Base-by-base conservation (phyloP, 2,888 invertebrate genomes). In the Helleia helle region DNA sequence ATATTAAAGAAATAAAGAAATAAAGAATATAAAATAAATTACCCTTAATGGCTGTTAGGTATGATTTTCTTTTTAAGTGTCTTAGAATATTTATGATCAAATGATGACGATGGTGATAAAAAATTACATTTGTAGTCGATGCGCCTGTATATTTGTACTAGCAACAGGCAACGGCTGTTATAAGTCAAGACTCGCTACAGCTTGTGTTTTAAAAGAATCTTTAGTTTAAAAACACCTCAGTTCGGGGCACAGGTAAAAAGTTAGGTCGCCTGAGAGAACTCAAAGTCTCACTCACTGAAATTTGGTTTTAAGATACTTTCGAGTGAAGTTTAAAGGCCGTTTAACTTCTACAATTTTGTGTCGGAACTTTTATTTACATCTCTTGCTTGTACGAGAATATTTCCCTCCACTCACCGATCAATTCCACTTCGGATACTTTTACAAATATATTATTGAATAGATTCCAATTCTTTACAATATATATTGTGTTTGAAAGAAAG, bases 211-310 rank as follows among this genome's bases (percentile, higher is more conserved):
- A 8, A 14, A 9, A 5, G 9, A 29, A 1, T 2, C 3, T 9
- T 30, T 15, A 57, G 56, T 56, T 64, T 71, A 60, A 68, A 69
- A 71, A 62, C 59, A 54, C 59, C 65, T 68, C 59, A 65, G 60
- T 54, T 54, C 43, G 37, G n/a, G 37, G 27, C 48, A 51, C 42
- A 52, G 54, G 64, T 61, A 62, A 66, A 68, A 68, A 62, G 54
- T 59, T 52, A 48, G 38, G 50, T 49, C 50, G 52, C 53, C 25
- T 48, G 52, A 46, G 43, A 42, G 13, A 40, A 42, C 38, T 42
- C 46, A 39, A 43, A 44, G 42, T 46, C 44, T 47, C 40, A 41
- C 44, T 47, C 40, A 41, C 42, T 37, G 36, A 59, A 62, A 59
- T 63, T 65, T 53, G 51, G 54, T 56, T 63, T 58, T 48, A 59